A percentile compares a stretch with the other conserved stretches of the same genome.
These are phyloP conservation scores for Clarias macrocephalus DNA, from an alignment of 2,113 vertebrate species.

Conservation along the genomic window DNA sequence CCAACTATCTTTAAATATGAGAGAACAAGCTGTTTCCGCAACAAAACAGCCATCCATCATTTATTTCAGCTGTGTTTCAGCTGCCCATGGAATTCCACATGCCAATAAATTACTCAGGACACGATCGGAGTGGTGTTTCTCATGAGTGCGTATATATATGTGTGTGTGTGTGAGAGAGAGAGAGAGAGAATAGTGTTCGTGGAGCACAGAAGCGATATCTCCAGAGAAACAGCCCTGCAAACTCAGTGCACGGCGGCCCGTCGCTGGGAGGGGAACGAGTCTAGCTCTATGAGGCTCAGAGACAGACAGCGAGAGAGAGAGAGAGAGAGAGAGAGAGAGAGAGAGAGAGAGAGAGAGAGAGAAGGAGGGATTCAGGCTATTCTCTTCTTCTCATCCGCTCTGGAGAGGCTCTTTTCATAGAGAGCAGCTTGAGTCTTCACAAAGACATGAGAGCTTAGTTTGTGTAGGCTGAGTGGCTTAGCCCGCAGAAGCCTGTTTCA, in stretches of 20 bases:
- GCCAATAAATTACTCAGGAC: slow-evolving; percentile 29
- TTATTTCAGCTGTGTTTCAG: slow-evolving; percentile 34
- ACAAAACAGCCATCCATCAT: slow-evolving; percentile 42
- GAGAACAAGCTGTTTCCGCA: slow-evolving; percentile 38
- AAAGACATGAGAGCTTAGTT: slow-evolving; percentile 46
- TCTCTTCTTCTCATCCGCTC: slow-evolving; percentile 41
- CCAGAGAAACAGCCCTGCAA: slow-evolving; percentile 45
- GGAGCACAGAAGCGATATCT: slow-evolving; percentile 43
- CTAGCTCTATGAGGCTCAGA: slow-evolving; percentile 26
- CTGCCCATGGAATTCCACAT: slow-evolving; percentile 28
- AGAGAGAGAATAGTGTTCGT: slow-evolving; percentile 6
- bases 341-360: slow-evolving; percentile 23
- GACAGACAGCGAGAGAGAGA: slow-evolving; percentile 26
- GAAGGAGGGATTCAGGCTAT: slow-evolving; percentile 34
- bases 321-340: slow-evolving; percentile 11
- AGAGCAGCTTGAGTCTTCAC: slow-evolving; percentile 49
- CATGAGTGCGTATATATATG: slow-evolving; percentile 19
- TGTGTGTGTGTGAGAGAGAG: not conserved
- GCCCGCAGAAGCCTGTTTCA: slow-evolving; percentile 27
- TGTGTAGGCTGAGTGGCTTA: slow-evolving; percentile 33
- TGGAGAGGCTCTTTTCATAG: slow-evolving; percentile 50
- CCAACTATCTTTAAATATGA: slow-evolving; percentile 42
- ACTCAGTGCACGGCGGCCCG: slow-evolving; percentile 24
- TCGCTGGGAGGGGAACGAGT: slow-evolving; percentile 34
- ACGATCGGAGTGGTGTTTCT: not conserved